These are phyloP conservation scores for Jacana jacana DNA, from an alignment of 2,113 vertebrate species.

Conservation along the genomic window DNA sequence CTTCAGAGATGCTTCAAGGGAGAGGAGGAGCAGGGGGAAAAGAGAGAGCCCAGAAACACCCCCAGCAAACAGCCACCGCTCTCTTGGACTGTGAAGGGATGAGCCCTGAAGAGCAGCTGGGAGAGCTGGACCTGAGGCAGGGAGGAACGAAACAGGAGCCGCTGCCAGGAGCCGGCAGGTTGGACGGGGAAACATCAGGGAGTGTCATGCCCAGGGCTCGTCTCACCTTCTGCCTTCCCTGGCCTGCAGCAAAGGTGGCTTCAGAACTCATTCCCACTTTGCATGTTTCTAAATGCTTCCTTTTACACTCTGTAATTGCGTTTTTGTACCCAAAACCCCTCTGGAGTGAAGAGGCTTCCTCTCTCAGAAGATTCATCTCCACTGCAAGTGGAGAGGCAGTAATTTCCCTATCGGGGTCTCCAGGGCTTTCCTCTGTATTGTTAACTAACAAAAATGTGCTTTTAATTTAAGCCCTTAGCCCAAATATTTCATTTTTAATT, in stretches of 20 bases:
- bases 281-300: neutral
- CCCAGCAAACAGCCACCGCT: rapidly evolving
- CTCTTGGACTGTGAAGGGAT: neutral
- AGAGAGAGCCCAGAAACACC: neutral
- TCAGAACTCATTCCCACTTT: neutral
- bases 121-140: neutral
- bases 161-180: neutral
- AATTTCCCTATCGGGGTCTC: neutral
- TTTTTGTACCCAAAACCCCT: neutral
- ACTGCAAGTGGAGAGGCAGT: neutral
- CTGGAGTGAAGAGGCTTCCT: neutral
- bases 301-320: neutral
- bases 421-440: neutral
- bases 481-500: conserved; percentile 14
- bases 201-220: neutral
- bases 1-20: neutral
- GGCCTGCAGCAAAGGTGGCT: neutral
- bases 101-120: neutral
- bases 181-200: neutral
- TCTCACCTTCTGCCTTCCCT: neutral
- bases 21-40: neutral
- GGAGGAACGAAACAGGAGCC: neutral
- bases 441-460: neutral
- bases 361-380: neutral
- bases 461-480: neutral